phyloP scores from a whole-genome alignment of 2,888 invertebrate genomes.

The Julus scandinavius region DNA sequence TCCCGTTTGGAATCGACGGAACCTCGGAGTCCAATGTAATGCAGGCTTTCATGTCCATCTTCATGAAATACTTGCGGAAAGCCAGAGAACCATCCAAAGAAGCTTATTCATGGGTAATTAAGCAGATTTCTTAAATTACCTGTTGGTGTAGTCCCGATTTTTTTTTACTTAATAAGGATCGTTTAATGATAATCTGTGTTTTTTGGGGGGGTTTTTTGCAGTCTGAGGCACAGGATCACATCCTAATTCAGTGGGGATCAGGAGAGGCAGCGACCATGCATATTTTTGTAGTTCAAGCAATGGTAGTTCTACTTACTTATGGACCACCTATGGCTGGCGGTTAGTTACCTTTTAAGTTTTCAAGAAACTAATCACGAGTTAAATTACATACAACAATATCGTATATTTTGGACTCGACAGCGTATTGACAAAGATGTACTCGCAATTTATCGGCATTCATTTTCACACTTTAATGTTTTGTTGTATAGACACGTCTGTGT shows the following conservation, averaged over 20 bases:
- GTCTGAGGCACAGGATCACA: conserved; percentile 79
- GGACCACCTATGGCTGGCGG: conserved; percentile 64
- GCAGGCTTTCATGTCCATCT: conserved; percentile 63
- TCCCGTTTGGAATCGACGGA: conserved; percentile 69
- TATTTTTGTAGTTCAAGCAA: conserved; percentile 83
- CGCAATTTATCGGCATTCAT: not conserved
- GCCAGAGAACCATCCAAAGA: conserved; percentile 74
- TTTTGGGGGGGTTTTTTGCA: no score
- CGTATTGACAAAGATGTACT: no score
- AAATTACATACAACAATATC: no score
- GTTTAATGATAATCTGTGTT: conserved; percentile 26
- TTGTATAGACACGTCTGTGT: conserved; percentile 62
- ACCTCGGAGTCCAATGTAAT: conserved; percentile 55
- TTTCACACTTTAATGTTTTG: not conserved
- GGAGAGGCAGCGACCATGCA: conserved; percentile 81
- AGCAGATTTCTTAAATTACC: not conserved
- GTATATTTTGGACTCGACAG: no score
- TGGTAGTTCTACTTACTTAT: conserved; percentile 81
- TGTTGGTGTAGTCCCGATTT: not conserved
- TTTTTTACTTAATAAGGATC: not conserved
- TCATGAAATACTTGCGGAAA: conserved; percentile 65
- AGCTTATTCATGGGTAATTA: conserved; percentile 66
- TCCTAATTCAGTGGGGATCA: conserved; percentile 79
- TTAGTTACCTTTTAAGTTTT: not conserved
- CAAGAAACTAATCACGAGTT: not conserved